These are phyloP conservation scores for Andinoacara biseriatus DNA, from an alignment of 2,113 vertebrate species.

Conservation along the genomic window DNA sequence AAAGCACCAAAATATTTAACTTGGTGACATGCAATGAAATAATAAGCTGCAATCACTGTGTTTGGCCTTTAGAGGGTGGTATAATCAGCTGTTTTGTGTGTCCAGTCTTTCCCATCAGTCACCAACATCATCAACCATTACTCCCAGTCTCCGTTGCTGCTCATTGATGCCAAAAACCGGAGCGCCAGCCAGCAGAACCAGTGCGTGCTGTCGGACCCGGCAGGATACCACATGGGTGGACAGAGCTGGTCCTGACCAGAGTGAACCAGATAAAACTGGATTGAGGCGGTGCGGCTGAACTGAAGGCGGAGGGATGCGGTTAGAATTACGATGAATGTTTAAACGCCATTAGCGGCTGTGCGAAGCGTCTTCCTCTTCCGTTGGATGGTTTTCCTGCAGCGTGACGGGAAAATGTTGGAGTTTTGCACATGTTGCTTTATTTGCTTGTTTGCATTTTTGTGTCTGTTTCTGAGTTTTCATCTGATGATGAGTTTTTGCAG, in stretches of 20 bases:
- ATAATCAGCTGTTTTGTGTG: neutral
- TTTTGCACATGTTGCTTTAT: constrained; percentile 9
- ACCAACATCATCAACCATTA: constrained; percentile 88
- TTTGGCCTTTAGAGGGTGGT: neutral
- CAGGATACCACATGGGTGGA: constrained; percentile 62
- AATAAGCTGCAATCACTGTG: too few relatives aligned
- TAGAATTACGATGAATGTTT: neutral
- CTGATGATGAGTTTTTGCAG: neutral
- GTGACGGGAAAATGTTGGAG: neutral
- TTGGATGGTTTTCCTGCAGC: neutral
- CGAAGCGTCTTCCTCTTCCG: neutral
- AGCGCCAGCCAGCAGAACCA: constrained; percentile 86
- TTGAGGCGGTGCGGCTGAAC: neutral
- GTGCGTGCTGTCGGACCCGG: constrained; percentile 85
- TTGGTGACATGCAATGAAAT: too few relatives aligned
- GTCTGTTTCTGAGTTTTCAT: neutral
- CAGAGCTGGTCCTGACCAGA: constrained; percentile 43
- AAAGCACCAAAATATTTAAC: too few relatives aligned
- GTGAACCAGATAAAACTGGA: neutral
- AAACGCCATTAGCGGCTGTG: neutral
- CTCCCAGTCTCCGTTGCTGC: constrained; percentile 87
- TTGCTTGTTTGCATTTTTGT: neutral
- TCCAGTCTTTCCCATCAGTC: constrained; percentile 85
- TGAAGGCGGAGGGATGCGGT: neutral
- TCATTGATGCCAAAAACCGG: constrained; percentile 94